These are phyloP conservation scores for Conopomorpha cramerella DNA, from an alignment of 1,140 invertebrate genomes.

Conservation along the genomic window DNA sequence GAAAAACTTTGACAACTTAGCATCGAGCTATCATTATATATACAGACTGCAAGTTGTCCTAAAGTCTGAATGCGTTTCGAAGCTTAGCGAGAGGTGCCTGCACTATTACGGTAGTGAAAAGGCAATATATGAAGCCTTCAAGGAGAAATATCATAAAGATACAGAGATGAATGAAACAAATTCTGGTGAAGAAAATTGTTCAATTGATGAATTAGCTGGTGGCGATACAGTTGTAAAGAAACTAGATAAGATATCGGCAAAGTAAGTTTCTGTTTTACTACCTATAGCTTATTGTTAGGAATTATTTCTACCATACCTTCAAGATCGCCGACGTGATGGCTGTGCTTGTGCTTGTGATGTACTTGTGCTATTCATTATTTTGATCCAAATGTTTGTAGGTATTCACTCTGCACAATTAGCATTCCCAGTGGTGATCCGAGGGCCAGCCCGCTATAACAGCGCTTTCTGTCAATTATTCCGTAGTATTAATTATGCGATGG, in stretches of 20 bases:
- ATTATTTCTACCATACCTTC: background rate
- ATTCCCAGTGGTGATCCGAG: too few species aligned
- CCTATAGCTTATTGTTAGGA: background rate
- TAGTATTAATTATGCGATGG: too few species aligned
- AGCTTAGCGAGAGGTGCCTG: slow-evolving; percentile 12
- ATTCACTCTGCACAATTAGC: too few species aligned
- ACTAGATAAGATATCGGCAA: too few species aligned
- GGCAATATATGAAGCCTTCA: slow-evolving; percentile 7
- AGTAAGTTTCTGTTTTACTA: background rate
- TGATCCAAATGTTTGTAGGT: too few species aligned
- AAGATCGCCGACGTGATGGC: too few species aligned
- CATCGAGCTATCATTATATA: slow-evolving; percentile 32
- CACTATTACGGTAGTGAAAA: slow-evolving; percentile 14
- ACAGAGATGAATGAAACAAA: slow-evolving; percentile 1
- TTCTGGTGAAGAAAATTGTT: background rate
- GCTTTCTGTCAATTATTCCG: too few species aligned
- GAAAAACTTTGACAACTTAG: slow-evolving; percentile 32
- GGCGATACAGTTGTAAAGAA: too few species aligned
- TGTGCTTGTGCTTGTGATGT: too few species aligned
- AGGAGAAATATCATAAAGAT: background rate
- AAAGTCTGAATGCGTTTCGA: slow-evolving; percentile 13
- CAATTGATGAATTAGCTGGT: too few species aligned
- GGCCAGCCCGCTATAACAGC: too few species aligned
- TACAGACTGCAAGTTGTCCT: slow-evolving; percentile 31
- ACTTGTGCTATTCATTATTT: too few species aligned